Evolutionary conservation across 1,140 invertebrate species (phyloP).

Genomic region (Calliopsis andreniformis): DNA sequence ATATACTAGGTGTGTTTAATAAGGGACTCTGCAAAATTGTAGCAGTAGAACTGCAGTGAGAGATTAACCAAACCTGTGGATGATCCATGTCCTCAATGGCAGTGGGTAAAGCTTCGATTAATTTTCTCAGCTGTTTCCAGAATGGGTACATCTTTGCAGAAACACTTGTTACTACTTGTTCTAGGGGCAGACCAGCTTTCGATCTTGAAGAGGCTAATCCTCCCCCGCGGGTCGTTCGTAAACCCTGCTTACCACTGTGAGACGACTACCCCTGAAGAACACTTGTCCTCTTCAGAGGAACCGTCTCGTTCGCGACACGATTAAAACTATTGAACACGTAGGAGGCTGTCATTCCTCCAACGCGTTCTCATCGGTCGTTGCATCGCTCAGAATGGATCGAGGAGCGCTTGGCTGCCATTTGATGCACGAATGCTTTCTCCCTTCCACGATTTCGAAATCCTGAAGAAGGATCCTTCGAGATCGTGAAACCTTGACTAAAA

Average conservation of each 20-base stretch:
- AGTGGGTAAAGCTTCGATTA: not conserved
- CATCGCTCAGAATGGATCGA: not conserved
- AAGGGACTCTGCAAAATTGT: not conserved
- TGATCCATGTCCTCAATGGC: not conserved
- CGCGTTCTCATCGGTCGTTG: not conserved
- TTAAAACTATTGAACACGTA: not conserved
- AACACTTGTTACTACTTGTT: no score
- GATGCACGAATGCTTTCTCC: not conserved
- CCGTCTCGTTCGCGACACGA: conserved; percentile 12
- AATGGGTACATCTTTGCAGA: not conserved
- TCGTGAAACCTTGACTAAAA: not conserved
- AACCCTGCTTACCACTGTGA: conserved; percentile 51
- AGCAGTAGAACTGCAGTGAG: not conserved
- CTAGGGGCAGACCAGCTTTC: not conserved
- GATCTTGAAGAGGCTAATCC: not conserved
- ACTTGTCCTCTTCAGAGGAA: conserved; percentile 5
- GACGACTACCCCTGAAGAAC: not conserved
- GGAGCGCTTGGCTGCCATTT: no score
- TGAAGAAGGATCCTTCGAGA: not conserved
- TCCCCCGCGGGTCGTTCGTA: not conserved
- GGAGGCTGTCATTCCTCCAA: not conserved
- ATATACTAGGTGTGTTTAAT: not conserved
- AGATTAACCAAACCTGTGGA: not conserved
- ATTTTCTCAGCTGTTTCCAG: not conserved
- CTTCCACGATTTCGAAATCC: not conserved